These are phyloP conservation scores for Scrobipalpa atriplicella DNA, from an alignment of 2,888 invertebrate species.

Conservation along the genomic window DNA sequence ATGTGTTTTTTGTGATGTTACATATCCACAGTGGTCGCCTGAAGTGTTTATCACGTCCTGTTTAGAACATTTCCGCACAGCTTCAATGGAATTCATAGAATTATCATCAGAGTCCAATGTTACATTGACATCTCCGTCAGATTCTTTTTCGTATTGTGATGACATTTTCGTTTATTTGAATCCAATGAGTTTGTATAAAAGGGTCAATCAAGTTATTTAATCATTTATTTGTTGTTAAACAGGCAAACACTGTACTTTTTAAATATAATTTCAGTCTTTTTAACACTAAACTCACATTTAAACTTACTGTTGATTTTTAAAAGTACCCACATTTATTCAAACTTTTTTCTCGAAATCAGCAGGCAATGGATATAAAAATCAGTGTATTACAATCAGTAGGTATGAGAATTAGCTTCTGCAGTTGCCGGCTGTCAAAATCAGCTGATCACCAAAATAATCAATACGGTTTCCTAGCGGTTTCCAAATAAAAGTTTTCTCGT, in stretches of 20 bases:
- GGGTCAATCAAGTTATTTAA: too few species aligned
- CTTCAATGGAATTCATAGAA: slow-evolving; percentile 58
- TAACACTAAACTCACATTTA: background rate
- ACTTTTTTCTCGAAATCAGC: background rate
- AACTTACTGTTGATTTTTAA: background rate
- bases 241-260: background rate
- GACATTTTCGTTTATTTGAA: background rate
- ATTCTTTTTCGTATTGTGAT: slow-evolving; percentile 45
- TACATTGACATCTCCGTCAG: slow-evolving; percentile 44
- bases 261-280: background rate
- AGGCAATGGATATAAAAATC: background rate
- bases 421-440: slow-evolving; percentile 20
- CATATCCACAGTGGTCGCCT: slow-evolving; percentile 60
- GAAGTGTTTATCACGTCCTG: slow-evolving; percentile 57
- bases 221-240: background rate
- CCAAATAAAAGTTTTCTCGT: background rate
- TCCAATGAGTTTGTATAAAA: background rate
- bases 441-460: slow-evolving; percentile 6
- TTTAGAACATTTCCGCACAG: slow-evolving; percentile 61
- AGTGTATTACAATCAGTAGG: background rate
- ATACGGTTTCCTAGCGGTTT: background rate
- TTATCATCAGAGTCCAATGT: slow-evolving; percentile 36
- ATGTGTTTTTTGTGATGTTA: slow-evolving; percentile 51
- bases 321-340: background rate
- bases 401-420: background rate